Evolutionary conservation across 2,888 invertebrate genomes (phyloP), one percentile per base, ranked within the genome.

Genomic region (Drosophila monieri): DNA sequence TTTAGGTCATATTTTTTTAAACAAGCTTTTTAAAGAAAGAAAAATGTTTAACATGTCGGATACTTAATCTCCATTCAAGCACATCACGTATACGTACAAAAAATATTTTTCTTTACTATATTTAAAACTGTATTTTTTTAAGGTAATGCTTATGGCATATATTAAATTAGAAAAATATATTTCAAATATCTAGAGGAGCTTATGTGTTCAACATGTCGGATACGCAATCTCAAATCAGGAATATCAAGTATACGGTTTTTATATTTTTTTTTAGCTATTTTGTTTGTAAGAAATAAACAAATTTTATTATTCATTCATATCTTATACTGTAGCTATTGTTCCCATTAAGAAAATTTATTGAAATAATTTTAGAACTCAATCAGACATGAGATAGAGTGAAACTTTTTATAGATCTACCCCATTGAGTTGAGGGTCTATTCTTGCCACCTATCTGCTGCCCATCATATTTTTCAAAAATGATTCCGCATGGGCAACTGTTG

Each of bases 401-500:
- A 6, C 3, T 25, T 27, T 21, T 35, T 18, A 35, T 25, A 25
- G 15, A 32, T 25, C 37, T 47, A 10, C n/a, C n/a, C 10, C 8
- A 30, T 32, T 15, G 2, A 6, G 6, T 23, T 48, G 52, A 10
- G 30, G 23, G n/a, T 10, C 57, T 15, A 18, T 37, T 46, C 21
- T 37, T 14, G 39, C 32, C 47, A 47, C 14, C 23, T 32, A 37
- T n/a, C 15, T 12, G 32, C 54, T 23, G 15, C 66, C 41, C 56
- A 9, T 54, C 67, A 61, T 41, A 18, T 41, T 15, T 47, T 48
- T 62, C 51, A 37, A 44, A 64, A 39, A n/a, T 52, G 41, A 37
- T 65, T 57, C 67, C 73, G 78, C 80, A 64, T 75, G 61, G 76
- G 73, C 80, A 80, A 86, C 80, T 80, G 80, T 66, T 84, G 80